Conservation (phyloP, 2,888 invertebrate species). For the Coelinius sp. region DNA sequence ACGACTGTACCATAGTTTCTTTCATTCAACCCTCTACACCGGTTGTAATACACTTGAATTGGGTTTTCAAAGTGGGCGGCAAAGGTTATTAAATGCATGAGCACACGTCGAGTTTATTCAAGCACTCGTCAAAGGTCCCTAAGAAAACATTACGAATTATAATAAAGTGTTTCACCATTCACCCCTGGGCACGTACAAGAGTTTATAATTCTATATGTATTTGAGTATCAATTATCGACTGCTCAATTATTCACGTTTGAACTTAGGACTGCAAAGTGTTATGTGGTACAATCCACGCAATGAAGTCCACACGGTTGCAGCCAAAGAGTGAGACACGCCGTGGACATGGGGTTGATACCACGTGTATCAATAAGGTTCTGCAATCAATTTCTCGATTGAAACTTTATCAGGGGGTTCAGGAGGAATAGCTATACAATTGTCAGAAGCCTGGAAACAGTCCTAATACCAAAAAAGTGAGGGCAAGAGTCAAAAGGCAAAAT, state of each 20-base stretch:
- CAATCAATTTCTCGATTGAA: too few relatives aligned
- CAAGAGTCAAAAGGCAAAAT: too few relatives aligned
- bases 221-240: constrained; percentile 10
- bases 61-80: background rate
- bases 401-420: too few relatives aligned
- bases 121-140: constrained; percentile 8
- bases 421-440: too few relatives aligned
- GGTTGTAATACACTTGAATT: constrained; percentile 3
- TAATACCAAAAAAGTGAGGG: too few relatives aligned
- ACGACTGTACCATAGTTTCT: background rate
- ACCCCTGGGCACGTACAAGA: background rate
- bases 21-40: background rate
- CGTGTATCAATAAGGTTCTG: too few relatives aligned
- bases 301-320: too few relatives aligned
- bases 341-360: too few relatives aligned
- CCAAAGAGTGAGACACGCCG: too few relatives aligned
- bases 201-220: background rate
- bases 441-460: too few relatives aligned
- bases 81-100: constrained; percentile 13
- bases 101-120: constrained; percentile 11
- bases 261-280: too few relatives aligned
- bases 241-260: background rate
- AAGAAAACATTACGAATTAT: background rate
- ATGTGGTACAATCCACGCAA: too few relatives aligned
- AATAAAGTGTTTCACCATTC: background rate